Conservation (phyloP, 1,140 invertebrate species). For the Drosophila lacteicornis region DNA sequence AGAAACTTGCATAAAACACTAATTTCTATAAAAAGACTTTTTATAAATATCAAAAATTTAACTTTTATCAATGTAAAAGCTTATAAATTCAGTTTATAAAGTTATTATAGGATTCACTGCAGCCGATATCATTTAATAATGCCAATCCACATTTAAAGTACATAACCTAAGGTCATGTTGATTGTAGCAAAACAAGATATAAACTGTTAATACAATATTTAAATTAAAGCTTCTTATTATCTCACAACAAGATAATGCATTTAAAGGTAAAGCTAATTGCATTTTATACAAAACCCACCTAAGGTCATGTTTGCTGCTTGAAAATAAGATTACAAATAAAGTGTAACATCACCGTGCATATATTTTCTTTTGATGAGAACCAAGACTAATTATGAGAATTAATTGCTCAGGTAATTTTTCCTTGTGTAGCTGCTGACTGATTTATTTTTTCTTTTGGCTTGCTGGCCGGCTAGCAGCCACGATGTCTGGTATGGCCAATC, state of each 20-base stretch:
- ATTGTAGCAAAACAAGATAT: not conserved
- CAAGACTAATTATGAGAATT: not conserved
- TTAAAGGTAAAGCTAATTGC: not conserved
- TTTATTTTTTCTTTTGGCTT: slow-evolving; percentile 32
- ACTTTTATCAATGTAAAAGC: too few relatives aligned
- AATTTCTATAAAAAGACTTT: too few relatives aligned
- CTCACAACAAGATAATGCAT: slow-evolving; percentile 1
- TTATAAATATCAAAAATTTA: too few relatives aligned
- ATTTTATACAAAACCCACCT: not conserved
- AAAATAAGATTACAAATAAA: slow-evolving; percentile 7
- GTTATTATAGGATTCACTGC: too few relatives aligned
- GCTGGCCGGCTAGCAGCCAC: slow-evolving; percentile 61
- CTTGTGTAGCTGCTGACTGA: slow-evolving; percentile 22
- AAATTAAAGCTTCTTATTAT: not conserved
- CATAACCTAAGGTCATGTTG: not conserved
- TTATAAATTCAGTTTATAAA: too few relatives aligned
- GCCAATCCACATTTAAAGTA: too few relatives aligned
- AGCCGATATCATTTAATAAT: too few relatives aligned
- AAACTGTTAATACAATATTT: not conserved
- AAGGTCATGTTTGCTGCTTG: slow-evolving; percentile 5
- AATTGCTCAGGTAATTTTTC: slow-evolving; percentile 5
- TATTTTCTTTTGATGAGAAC: slow-evolving; percentile 1
- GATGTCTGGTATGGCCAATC: slow-evolving; percentile 68
- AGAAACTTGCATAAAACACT: too few relatives aligned
- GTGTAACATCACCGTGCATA: not conserved